phyloP scores from a whole-genome alignment of 2,797 vertebrate genomes.

The Alfaro cultratus region DNA sequence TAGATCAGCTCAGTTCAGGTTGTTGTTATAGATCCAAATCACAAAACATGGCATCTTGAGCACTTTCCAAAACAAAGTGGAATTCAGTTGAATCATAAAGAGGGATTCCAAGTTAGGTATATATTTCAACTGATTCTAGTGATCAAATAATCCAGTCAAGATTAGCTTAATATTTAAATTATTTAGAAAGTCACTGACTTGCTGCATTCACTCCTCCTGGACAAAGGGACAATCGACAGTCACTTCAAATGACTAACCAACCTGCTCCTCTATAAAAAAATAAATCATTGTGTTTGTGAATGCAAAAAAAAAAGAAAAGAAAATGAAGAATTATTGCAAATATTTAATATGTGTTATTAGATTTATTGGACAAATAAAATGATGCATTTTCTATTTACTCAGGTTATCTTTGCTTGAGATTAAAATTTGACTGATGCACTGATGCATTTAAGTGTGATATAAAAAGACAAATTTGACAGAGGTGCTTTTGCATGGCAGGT shows the following conservation, averaged over 20 bases:
- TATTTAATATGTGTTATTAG: background rate
- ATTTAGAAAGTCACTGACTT: too few species aligned
- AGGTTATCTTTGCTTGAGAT: background rate
- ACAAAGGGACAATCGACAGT: too few species aligned
- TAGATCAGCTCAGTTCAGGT: background rate
- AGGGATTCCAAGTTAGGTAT: too few species aligned
- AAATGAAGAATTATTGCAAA: background rate
- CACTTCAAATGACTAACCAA: background rate
- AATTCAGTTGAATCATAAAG: background rate
- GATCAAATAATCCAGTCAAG: background rate
- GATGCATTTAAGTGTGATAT: background rate
- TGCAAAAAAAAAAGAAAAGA: background rate
- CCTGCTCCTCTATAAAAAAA: background rate
- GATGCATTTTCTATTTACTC: background rate
- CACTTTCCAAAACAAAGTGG: background rate
- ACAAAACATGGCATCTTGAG: background rate
- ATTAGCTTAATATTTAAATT: too few species aligned
- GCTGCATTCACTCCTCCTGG: too few species aligned
- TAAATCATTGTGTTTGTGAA: background rate
- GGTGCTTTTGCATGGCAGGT: background rate
- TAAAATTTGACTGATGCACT: background rate
- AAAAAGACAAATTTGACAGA: background rate
- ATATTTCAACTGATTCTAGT: background rate
- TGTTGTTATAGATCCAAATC: background rate
- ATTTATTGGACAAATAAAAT: background rate